Evolutionary conservation across 1,140 invertebrate species (phyloP), one percentile per base, ranked within the genome.

Genomic region (Diachasmimorpha longicaudata): DNA sequence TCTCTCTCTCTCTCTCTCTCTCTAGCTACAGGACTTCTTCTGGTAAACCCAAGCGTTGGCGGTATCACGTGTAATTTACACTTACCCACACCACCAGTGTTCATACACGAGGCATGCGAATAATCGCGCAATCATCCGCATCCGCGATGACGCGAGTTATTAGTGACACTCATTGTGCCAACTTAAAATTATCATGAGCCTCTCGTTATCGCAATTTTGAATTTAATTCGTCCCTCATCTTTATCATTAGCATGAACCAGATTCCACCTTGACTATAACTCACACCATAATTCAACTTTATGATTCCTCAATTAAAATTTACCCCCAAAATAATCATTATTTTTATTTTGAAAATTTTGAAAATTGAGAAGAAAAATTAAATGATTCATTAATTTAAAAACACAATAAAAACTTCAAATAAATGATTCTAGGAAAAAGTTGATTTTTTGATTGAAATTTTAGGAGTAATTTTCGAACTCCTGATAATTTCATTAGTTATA

Each of bases 111-210:
- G 13, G 23, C 58, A 63, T 31, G 58, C 58, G 58, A 63, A 63
- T 63, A 71, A 71, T 71, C 39, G 70, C 23, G 70, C 70, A 72
- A 72, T 72, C 70, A 72, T 72, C 48, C 48, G 46, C 46, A 37
- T 52, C 70, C 70, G 36, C 36, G 70, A 72, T 72, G 70, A 71
- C 70, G 58, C 46, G 70, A 52, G 70, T 71, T 46, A 71, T 71
- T 71, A 71, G 70, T 52, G 70, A 71, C 42, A 52, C 39, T 23
- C 25, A 52, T 31, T 52, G 44, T 71, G 70, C 48, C 31, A 52
- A 52, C 44, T 63, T 25, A 23, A 63, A 63, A 63, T 63, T 63
- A 63, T 63, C 21, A 63, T 14, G 58, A 63, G 58, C 14, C 21
- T 55, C 48, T 63, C 58, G 31, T 63, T 25, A 63, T 63, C 14